phyloP scores from a whole-genome alignment of 2,113 vertebrate species.

The Lethenteron camtschaticum region DNA sequence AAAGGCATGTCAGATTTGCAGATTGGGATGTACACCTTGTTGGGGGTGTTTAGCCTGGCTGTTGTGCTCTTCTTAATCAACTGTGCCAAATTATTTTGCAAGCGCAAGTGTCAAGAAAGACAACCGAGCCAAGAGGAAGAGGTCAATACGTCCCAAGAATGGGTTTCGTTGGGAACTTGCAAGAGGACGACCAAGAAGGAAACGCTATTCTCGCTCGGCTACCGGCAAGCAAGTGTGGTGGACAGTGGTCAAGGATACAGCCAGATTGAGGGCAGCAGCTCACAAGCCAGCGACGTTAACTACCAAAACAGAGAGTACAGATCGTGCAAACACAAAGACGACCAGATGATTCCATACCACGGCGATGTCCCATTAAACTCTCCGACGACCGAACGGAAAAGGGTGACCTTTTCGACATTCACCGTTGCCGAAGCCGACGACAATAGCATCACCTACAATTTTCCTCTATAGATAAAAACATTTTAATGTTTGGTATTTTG shows the following conservation, averaged over 20 bases:
- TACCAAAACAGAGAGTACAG: constrained; percentile 1
- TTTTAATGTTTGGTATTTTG: background rate
- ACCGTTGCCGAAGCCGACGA: background rate
- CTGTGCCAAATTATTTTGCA: background rate
- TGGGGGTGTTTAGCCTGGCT: constrained; percentile 1
- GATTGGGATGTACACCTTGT: constrained; percentile 5
- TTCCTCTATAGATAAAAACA: background rate
- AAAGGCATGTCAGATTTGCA: constrained; percentile 4
- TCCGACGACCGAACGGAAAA: background rate
- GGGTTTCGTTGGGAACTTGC: constrained; percentile 5
- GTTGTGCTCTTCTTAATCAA: background rate
- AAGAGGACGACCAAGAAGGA: background rate
- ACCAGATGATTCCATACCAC: background rate
- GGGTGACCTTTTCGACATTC: constrained; percentile 1
- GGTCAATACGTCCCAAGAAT: constrained; percentile 2
- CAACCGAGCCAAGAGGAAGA: background rate
- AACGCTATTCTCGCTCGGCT: background rate
- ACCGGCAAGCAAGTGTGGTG: constrained; percentile 4
- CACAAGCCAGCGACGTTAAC: background rate
- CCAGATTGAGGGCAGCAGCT: constrained; percentile 2
- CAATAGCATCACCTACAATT: background rate
- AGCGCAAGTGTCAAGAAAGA: constrained; percentile 2
- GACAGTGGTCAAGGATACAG: background rate
- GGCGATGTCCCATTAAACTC: background rate
- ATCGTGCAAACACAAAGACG: background rate